Evolutionary conservation across 2,888 invertebrate genomes (phyloP).

Genomic region (Cosmopolites sordidus): DNA sequence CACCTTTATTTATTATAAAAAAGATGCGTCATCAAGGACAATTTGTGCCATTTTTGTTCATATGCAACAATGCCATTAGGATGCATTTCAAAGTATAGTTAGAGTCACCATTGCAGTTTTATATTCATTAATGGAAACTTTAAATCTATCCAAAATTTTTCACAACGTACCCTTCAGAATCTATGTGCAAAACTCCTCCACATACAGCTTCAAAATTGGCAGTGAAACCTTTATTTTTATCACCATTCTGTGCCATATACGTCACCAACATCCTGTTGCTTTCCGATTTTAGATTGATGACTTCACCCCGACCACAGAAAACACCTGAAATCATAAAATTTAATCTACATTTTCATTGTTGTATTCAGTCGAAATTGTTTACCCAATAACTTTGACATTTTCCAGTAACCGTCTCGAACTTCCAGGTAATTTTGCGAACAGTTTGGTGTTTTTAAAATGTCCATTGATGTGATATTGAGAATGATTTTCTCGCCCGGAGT

Average conservation of each 20-base stretch:
- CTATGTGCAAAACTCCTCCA: slow-evolving; percentile 72
- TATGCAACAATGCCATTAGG: too few relatives aligned
- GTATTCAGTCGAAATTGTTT: background rate
- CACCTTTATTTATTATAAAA: too few relatives aligned
- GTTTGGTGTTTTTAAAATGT: slow-evolving; percentile 78
- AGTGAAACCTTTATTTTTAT: slow-evolving; percentile 74
- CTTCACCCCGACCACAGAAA: slow-evolving; percentile 77
- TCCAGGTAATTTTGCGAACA: slow-evolving; percentile 88
- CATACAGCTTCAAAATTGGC: slow-evolving; percentile 94
- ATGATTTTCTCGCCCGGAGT: slow-evolving; percentile 93
- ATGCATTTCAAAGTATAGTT: background rate
- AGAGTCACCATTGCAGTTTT: background rate
- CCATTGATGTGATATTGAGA: slow-evolving; percentile 82
- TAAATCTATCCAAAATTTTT: background rate
- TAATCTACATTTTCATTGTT: background rate
- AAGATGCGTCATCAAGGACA: too few relatives aligned
- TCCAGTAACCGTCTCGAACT: slow-evolving; percentile 91
- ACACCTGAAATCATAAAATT: slow-evolving; percentile 42
- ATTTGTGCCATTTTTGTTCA: too few relatives aligned
- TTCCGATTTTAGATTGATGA: slow-evolving; percentile 71
- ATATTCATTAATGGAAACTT: background rate
- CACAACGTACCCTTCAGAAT: slow-evolving; percentile 62
- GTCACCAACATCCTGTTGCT: slow-evolving; percentile 89
- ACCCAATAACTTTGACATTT: slow-evolving; percentile 80
- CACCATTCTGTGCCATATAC: slow-evolving; percentile 67